Conservation (phyloP, 1,140 invertebrate genomes). For the Manduca sexta region DNA sequence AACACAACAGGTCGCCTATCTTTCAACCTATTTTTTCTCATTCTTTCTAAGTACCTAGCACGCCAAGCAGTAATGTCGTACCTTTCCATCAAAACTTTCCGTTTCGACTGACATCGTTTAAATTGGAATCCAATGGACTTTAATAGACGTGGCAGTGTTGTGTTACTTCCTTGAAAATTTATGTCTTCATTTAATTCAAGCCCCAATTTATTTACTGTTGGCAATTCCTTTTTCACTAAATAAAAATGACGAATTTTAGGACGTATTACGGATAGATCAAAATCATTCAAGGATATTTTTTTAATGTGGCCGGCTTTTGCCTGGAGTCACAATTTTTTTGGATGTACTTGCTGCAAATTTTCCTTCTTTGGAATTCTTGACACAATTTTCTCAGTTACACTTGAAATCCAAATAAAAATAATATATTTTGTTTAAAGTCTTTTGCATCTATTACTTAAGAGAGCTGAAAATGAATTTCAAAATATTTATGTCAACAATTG, state of each 20-base stretch:
- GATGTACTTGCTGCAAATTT: slow-evolving; percentile 17
- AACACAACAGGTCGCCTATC: slow-evolving; percentile 15
- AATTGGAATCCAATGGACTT: slow-evolving; percentile 53
- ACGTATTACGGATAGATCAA: slow-evolving; percentile 17
- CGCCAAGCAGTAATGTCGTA: slow-evolving; percentile 16
- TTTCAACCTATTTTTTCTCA: slow-evolving; percentile 17
- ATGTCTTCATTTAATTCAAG: slow-evolving; percentile 1
- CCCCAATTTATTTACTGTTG: neutral
- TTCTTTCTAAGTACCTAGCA: slow-evolving; percentile 15
- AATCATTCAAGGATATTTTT: slow-evolving; percentile 17
- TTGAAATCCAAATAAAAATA: no score
- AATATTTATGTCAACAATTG: no score
- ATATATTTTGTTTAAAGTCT: no score
- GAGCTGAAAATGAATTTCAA: no score
- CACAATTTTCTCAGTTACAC: no score
- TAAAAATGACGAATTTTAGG: slow-evolving; percentile 22
- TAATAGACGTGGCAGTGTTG: slow-evolving; percentile 17
- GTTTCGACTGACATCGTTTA: slow-evolving; percentile 18
- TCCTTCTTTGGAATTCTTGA: slow-evolving; percentile 16
- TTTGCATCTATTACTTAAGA: no score
- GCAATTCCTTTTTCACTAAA: slow-evolving; percentile 1
- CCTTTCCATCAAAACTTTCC: slow-evolving; percentile 18
- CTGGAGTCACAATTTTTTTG: slow-evolving; percentile 13
- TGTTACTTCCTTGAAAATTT: slow-evolving; percentile 5
- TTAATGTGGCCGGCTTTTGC: slow-evolving; percentile 17